Evolutionary conservation across 2,797 vertebrate species (phyloP), one percentile per base, ranked within the genome.

Genomic region (Sciurus carolinensis): DNA sequence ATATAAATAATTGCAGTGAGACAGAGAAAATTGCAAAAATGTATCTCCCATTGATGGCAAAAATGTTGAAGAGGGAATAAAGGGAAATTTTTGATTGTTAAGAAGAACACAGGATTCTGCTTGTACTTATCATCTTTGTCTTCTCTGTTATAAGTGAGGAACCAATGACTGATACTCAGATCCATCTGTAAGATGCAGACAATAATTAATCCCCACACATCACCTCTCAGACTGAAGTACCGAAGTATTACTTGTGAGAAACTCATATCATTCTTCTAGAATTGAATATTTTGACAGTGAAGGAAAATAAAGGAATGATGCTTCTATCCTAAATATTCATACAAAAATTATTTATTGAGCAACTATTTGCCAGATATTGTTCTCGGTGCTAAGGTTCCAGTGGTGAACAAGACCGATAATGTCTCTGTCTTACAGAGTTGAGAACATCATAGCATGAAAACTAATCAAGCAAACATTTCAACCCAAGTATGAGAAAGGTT

Each of bases 1-100:
- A 52, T 95, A 24, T 54, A 94, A 96, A 84, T 84, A 92, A 96
- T 92, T 79, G 28, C 9, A 77, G 82, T 22, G 85, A 17, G 7
- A 42, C 1, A n/a, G 57, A 72, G 26, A 18, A 20, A 86, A 67
- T 42, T 84, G 11, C 12, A 69, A 86, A 88, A 67, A 44, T 81
- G 72, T 69, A 80, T 77, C n/a, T 96, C 54, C 80, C n/a, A 42
- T 36, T 36, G 50, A 95, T 86, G 83, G 71, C 24, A 39, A 28
- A 92, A 77, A 88, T 26, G 15, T 30, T 72, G 36, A 87, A 59
- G 33, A 71, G 62, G 47, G 42, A 96, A 93, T 93, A 82, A 82
- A 82, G 89, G 75, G 83, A 93, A 80, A 77, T 54, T 39, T 44
- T n/a, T 80, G 13, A 81, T 39, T 85, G 2, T 76, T 17, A 67